Base-by-base conservation (phyloP, 2,113 vertebrate genomes). In the Festucalex cinctus region DNA sequence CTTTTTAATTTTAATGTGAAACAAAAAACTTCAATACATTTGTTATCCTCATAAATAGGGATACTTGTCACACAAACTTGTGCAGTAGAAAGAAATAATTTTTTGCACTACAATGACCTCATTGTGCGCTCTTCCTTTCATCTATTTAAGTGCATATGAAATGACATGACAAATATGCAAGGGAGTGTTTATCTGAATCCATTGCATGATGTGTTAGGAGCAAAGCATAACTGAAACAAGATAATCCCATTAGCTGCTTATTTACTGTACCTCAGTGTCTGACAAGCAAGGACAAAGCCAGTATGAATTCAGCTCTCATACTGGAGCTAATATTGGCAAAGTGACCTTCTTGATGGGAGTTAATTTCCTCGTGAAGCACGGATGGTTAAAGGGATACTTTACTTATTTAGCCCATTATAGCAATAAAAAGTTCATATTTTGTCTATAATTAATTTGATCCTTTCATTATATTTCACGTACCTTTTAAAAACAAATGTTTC, bases 211-310 rank as follows among this genome's bases (percentile, higher is more conserved):
- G 48, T 57, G 49, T 73, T 48, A n/a, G 24, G 57, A 71, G 68
- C 71, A 69, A 74, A 76, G 73, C 37, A 81, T 65, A 78, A 82
- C 66, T 81, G 76, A 81, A 84, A 79, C 71, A 19, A 72, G 76
- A 78, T 84, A 83, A 88, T 86, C 83, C 74, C 68, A 75, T 83
- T 83, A 85, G 74, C 78, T 41, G 72, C 76, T 83, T 85, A 75
- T 81, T 81, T 83, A 81, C 71, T 41, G n/a, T 43, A 62, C 36
- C 66, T 76, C 75, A 20, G 66, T 71, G 80, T 81, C 80, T 83
- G 77, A 82, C 70, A 66, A 69, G 69, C 74, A 74, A 80, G 84
- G 86, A 82, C 81, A 68, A 83, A 86, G 77, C 77, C 63, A 56
- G 53, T 66, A 76, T 66, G 72, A 69, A 63, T 78, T 78, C 56